phyloP scores from a whole-genome alignment of 2,113 vertebrate genomes.

The Scolopax mira region DNA sequence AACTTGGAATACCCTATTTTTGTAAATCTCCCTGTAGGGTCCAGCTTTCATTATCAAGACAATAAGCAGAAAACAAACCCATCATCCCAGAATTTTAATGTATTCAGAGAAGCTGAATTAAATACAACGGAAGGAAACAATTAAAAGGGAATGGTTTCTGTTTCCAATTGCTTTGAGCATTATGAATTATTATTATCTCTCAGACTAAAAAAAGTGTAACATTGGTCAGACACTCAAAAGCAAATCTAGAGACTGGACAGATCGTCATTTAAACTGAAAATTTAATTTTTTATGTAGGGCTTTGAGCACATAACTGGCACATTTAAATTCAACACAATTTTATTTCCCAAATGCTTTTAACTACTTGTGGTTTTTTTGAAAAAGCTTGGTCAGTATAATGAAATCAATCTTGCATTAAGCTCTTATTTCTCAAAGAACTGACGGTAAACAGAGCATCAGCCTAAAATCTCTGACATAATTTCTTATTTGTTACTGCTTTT shows the following conservation, averaged over 20 bases:
- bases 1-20: background rate
- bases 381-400: constrained; percentile 48
- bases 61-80: constrained; percentile 40
- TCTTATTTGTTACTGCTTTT: constrained; percentile 49
- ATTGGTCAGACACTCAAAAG: constrained; percentile 37
- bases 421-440: constrained; percentile 44
- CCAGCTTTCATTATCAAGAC: constrained; percentile 30
- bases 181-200: constrained; percentile 55
- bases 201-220: background rate
- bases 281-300: constrained; percentile 26
- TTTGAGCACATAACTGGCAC: constrained; percentile 42
- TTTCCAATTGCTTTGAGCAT: constrained; percentile 41
- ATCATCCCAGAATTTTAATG: constrained; percentile 51
- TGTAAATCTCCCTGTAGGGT: constrained; percentile 3
- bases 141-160: constrained; percentile 59
- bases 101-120: constrained; percentile 48
- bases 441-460: constrained; percentile 33
- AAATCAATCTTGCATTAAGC: constrained; percentile 64
- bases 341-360: constrained; percentile 64
- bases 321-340: constrained; percentile 31
- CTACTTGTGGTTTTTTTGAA: constrained; percentile 56
- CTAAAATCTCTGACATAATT: constrained; percentile 55
- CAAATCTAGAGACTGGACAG: constrained; percentile 17
- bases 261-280: constrained; percentile 22
- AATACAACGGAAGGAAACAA: constrained; percentile 70